phyloP scores from a whole-genome alignment of 1,140 invertebrate species.

The Choristoneura fumiferana region DNA sequence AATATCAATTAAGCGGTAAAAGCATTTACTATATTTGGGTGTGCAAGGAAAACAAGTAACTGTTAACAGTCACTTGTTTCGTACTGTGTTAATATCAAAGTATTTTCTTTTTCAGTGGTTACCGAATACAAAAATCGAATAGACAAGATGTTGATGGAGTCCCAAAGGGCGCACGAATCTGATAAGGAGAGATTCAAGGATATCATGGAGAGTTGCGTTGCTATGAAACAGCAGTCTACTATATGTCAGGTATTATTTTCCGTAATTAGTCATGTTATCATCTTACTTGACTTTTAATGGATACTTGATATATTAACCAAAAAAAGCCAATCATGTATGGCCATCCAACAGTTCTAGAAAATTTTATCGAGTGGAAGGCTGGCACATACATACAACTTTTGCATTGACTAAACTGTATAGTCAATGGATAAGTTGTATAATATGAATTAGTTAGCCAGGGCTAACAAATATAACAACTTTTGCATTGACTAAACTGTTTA shows the following conservation, averaged over 20 bases:
- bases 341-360: too few relatives aligned
- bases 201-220: slow-evolving; percentile 64
- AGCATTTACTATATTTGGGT: not conserved
- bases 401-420: too few relatives aligned
- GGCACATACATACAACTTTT: too few relatives aligned
- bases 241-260: slow-evolving; percentile 53
- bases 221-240: slow-evolving; percentile 59
- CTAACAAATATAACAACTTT: too few relatives aligned
- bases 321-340: too few relatives aligned
- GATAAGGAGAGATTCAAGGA: slow-evolving; percentile 59
- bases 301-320: too few relatives aligned
- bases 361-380: too few relatives aligned
- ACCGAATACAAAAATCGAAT: slow-evolving; percentile 64
- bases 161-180: slow-evolving; percentile 44
- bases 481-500: too few relatives aligned
- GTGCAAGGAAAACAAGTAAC: not conserved
- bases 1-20: slow-evolving; percentile 63
- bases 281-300: too few relatives aligned
- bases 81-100: not conserved
- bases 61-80: not conserved
- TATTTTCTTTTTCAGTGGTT: slow-evolving; percentile 44
- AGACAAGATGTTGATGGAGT: slow-evolving; percentile 57
- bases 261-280: too few relatives aligned
- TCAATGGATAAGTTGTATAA: too few relatives aligned
- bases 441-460: too few relatives aligned